Base-by-base conservation (phyloP, 2,888 invertebrate species). In the Atherix ibis region DNA sequence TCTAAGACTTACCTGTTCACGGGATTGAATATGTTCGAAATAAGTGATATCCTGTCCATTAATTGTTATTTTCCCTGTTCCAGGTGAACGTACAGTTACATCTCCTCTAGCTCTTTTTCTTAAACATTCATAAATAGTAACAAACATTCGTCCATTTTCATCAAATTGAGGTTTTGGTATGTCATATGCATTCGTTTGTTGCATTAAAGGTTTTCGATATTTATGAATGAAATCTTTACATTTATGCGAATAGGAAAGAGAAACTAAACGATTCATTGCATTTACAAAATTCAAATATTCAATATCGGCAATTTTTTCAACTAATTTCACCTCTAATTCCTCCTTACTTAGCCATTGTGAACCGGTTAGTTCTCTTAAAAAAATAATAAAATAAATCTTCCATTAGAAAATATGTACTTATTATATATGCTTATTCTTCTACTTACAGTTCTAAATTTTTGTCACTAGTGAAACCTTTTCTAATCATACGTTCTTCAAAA, bases 41-140 rank as follows among this genome's bases (percentile, higher is more conserved):
- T 83, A 88, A 5, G 70, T 68, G 19, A 91, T 69, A 51, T 80
- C 78, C 50, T 72, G 52, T 4, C 78, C 82, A 62, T 94, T 92
- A 35, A 94, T 79, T 18, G 64, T 68, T 35, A 92, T 70, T 52
- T 75, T 70, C 3, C 95, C 94, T 32, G 78, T 74, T 10, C 95
- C 94, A 15, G 87, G 80, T 9, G 73, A 71, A 39, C 66, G 67
- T 6, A 94, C 63, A n/a, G 77, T 84, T 0, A 92, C 88, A 54
- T 73, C 67, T 2, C 79, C 91, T 46, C 70, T 64, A 1, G 83
- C 73, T 38, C 64, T 62, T 58, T 85, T 87, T 39, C 83, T 67
- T 34, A 70, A 54, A 51, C 80, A 81, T 58, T 76, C 75, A 62
- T 76, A 74, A 35, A 73, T 73, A 17, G 76, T 77, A 14, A 84